phyloP scores from a whole-genome alignment of 1,140 invertebrate genomes.

The Bactericera cockerelli region DNA sequence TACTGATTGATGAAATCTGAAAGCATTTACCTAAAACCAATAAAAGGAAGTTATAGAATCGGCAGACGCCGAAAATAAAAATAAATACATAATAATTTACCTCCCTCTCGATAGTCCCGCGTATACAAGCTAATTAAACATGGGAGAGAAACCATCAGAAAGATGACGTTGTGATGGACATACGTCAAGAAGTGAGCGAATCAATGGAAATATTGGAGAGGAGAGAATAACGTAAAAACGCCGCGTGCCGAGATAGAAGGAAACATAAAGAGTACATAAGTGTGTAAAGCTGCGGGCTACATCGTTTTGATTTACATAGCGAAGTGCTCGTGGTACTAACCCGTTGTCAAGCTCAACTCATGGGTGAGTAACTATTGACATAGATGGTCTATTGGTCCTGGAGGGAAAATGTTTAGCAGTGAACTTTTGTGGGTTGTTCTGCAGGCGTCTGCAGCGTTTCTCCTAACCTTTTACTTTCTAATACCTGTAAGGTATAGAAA shows the following conservation, averaged over 20 bases:
- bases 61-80: neutral
- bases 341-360: too few species aligned
- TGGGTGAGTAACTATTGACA: too few species aligned
- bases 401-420: too few species aligned
- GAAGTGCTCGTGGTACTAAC: neutral
- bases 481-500: too few species aligned
- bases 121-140: conserved; percentile 8
- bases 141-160: conserved; percentile 1
- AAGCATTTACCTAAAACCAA: conserved; percentile 2
- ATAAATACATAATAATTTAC: neutral
- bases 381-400: too few species aligned
- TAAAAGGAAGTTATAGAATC: conserved; percentile 8
- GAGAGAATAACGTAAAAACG: neutral
- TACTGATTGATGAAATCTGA: conserved; percentile 1
- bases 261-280: conserved; percentile 7
- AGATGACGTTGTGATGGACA: conserved; percentile 2
- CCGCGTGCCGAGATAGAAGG: neutral
- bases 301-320: conserved; percentile 4
- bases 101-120: neutral
- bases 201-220: neutral
- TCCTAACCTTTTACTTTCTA: too few species aligned
- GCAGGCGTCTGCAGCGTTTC: too few species aligned
- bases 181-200: neutral
- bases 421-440: too few species aligned
- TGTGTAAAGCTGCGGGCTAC: conserved; percentile 2